Conservation (phyloP, 2,888 invertebrate genomes). For the Noctua janthina region DNA sequence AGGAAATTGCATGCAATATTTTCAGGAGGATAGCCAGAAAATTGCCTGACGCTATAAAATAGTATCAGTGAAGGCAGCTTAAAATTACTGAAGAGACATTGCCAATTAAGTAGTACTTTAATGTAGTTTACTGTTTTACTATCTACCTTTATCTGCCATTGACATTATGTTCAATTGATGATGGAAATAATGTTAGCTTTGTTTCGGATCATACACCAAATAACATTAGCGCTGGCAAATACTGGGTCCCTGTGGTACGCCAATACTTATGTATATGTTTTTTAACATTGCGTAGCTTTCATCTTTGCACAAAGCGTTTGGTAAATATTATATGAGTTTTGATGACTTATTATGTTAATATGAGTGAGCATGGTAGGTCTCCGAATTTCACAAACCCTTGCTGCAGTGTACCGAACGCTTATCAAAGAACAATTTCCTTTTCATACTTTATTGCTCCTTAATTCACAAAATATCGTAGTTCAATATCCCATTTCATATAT, state of each 20-base stretch:
- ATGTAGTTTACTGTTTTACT: slow-evolving; percentile 40
- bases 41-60: slow-evolving; percentile 38
- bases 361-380: slow-evolving; percentile 38
- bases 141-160: slow-evolving; percentile 32
- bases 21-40: slow-evolving; percentile 56
- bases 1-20: slow-evolving; percentile 76
- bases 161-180: slow-evolving; percentile 18
- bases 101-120: slow-evolving; percentile 55
- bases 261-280: slow-evolving; percentile 39
- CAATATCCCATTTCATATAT: slow-evolving; percentile 25
- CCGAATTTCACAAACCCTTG: slow-evolving; percentile 16
- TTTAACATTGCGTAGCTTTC: slow-evolving; percentile 24
- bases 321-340: slow-evolving; percentile 43
- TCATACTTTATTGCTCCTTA: slow-evolving; percentile 14
- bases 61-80: slow-evolving; percentile 53
- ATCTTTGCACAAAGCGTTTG: slow-evolving; percentile 39
- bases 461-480: slow-evolving; percentile 16
- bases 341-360: slow-evolving; percentile 41
- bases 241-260: slow-evolving; percentile 71
- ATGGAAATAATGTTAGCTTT: slow-evolving; percentile 23
- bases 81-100: slow-evolving; percentile 61
- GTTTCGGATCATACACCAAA: slow-evolving; percentile 30
- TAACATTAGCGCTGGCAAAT: slow-evolving; percentile 62
- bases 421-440: slow-evolving; percentile 18
- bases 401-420: slow-evolving; percentile 37